Evolutionary conservation across 2,888 invertebrate genomes (phyloP).

Genomic region (Catonia carolina): DNA sequence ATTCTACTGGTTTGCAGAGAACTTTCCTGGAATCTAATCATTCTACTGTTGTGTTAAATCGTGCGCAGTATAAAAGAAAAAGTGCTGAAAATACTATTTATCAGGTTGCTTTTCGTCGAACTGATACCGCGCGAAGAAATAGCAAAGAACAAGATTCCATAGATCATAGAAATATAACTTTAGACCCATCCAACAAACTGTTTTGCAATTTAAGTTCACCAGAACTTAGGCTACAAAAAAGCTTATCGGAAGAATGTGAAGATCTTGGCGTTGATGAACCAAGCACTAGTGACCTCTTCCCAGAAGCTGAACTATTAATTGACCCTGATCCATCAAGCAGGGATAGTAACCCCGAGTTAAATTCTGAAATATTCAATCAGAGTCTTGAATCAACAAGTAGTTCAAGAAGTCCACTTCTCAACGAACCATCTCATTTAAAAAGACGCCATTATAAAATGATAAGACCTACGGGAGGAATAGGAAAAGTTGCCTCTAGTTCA

Average conservation of each 20-base stretch:
- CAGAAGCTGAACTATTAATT: constrained; percentile 66
- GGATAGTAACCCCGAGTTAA: constrained; percentile 39
- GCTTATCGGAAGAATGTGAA: constrained; percentile 70
- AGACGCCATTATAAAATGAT: too few species aligned
- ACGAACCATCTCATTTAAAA: too few species aligned
- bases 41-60: constrained; percentile 2
- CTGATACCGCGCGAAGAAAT: constrained; percentile 25
- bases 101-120: constrained; percentile 31
- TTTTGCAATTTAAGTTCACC: too few species aligned
- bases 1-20: not conserved
- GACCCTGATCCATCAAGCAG: constrained; percentile 59
- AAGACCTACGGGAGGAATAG: too few species aligned
- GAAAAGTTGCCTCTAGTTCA: too few species aligned
- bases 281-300: constrained; percentile 70
- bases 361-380: constrained; percentile 41
- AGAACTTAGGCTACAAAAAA: constrained; percentile 57
- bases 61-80: constrained; percentile 26
- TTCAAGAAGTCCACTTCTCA: not conserved
- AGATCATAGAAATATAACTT: constrained; percentile 46
- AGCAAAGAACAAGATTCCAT: constrained; percentile 31
- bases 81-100: constrained; percentile 29
- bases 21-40: not conserved
- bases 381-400: constrained; percentile 44
- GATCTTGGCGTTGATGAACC: constrained; percentile 73
- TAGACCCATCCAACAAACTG: too few species aligned